phyloP scores from a whole-genome alignment of 2,113 vertebrate species.

The Crotalus helleri region DNA sequence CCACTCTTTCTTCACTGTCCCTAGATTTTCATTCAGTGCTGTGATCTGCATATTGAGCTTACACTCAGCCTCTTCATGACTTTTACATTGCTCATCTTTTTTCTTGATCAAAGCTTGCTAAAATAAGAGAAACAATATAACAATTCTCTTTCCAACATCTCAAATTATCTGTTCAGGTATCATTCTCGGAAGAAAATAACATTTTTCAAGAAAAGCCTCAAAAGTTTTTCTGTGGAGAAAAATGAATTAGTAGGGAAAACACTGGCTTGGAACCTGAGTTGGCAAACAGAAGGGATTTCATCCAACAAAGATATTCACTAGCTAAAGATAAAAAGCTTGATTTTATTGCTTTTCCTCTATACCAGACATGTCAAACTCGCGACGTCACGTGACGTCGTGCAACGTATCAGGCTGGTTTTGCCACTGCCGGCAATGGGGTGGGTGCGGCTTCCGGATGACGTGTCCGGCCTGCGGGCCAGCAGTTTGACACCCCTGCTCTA shows the following conservation, averaged over 20 bases:
- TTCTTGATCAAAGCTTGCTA: constrained; percentile 82
- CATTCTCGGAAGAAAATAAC: background rate
- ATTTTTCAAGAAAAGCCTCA: background rate
- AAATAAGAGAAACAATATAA: constrained; percentile 28
- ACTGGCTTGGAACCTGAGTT: background rate
- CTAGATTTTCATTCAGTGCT: constrained; percentile 92
- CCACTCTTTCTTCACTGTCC: constrained; percentile 95
- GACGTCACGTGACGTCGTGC: too few species aligned
- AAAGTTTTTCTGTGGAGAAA: background rate
- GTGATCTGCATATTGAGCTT: constrained; percentile 86
- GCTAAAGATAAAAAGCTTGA: background rate
- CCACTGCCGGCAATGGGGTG: too few species aligned
- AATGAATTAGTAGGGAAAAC: background rate
- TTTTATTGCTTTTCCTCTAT: background rate
- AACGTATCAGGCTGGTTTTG: too few species aligned
- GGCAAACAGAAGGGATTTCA: background rate
- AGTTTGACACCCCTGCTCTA: background rate
- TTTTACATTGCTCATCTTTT: constrained; percentile 80
- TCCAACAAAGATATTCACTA: background rate
- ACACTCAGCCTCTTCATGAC: constrained; percentile 81
- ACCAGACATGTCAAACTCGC: background rate
- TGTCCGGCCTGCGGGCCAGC: too few species aligned
- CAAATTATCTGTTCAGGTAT: background rate
- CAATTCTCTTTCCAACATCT: background rate
- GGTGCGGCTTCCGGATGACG: too few species aligned